Conservation (phyloP, 2,797 vertebrate species). For the Bradypodion pumilum region DNA sequence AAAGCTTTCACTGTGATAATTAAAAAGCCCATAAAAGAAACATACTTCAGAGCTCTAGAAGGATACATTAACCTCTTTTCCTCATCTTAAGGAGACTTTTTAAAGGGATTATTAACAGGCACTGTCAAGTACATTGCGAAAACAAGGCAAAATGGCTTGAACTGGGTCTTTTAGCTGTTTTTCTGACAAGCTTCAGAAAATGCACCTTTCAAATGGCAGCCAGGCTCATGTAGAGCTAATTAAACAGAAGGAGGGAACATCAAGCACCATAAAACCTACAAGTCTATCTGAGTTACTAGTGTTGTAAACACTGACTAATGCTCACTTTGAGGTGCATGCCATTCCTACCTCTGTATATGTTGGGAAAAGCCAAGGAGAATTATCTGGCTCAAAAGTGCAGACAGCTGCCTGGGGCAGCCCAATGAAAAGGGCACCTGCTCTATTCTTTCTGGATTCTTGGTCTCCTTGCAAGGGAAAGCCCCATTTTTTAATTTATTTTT, state of each 20-base stretch:
- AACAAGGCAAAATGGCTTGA: conserved; percentile 1
- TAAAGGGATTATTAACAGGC: conserved; percentile 38
- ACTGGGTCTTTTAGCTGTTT: conserved; percentile 32
- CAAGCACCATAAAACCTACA: neutral
- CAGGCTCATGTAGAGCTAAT: neutral
- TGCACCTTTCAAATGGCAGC: conserved; percentile 27
- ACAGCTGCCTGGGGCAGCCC: neutral
- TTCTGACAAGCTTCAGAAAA: conserved; percentile 44
- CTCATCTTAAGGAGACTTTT: conserved; percentile 36
- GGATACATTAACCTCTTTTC: conserved; percentile 37
- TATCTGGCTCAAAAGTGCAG: conserved; percentile 14
- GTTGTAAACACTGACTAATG: neutral
- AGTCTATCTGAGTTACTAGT: neutral
- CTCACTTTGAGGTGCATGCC: neutral
- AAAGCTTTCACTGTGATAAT: conserved; percentile 27
- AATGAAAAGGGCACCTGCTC: neutral
- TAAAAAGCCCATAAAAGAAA: conserved; percentile 51
- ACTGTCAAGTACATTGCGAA: conserved; percentile 50
- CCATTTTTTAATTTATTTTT: too few relatives aligned
- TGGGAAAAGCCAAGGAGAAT: accelerated
- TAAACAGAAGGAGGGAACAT: conserved; percentile 12
- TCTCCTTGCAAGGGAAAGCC: conserved; percentile 11
- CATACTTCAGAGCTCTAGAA: conserved; percentile 39
- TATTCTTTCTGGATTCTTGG: neutral
- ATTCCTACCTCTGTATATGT: neutral